A percentile compares a stretch with the other conserved stretches of the same genome.
phyloP scores from a whole-genome alignment of 2,888 invertebrate genomes.

The Hydriomena furcata region DNA sequence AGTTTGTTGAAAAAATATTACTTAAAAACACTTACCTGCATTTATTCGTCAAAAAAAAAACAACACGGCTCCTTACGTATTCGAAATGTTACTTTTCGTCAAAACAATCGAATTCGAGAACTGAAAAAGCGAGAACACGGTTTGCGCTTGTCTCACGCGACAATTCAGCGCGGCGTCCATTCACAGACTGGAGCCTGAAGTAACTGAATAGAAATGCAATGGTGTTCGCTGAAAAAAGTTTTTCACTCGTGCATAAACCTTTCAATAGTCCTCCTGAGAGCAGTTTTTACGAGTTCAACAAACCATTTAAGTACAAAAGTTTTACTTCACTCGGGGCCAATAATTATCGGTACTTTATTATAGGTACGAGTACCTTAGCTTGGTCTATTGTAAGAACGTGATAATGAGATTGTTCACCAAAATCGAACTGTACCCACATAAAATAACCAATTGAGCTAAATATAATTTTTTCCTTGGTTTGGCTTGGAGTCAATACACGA shows the following conservation, averaged over 20 bases:
- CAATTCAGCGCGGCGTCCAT: constrained; percentile 9
- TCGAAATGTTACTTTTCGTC: background rate
- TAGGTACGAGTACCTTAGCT: too few relatives aligned
- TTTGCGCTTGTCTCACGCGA: constrained; percentile 2
- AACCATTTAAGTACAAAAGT: too few relatives aligned
- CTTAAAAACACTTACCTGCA: constrained; percentile 13
- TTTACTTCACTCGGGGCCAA: too few relatives aligned
- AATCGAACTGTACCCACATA: too few relatives aligned
- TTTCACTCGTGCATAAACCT: constrained; percentile 2
- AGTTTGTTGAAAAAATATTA: background rate
- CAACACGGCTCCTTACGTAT: background rate
- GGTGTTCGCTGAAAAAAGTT: background rate
- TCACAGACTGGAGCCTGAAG: constrained; percentile 24
- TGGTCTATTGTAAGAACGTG: too few relatives aligned
- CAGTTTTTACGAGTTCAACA: too few relatives aligned
- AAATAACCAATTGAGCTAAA: too few relatives aligned
- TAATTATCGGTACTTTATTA: too few relatives aligned
- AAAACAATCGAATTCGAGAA: constrained; percentile 1
- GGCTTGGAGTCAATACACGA: too few relatives aligned
- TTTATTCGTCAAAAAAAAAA: background rate
- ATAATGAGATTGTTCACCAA: too few relatives aligned
- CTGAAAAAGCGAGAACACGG: background rate
- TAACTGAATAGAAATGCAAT: constrained; percentile 15
- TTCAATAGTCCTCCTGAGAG: background rate
- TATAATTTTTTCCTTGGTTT: too few relatives aligned